phyloP scores from a whole-genome alignment of 2,113 vertebrate species.

The Acanthisitta chloris region DNA sequence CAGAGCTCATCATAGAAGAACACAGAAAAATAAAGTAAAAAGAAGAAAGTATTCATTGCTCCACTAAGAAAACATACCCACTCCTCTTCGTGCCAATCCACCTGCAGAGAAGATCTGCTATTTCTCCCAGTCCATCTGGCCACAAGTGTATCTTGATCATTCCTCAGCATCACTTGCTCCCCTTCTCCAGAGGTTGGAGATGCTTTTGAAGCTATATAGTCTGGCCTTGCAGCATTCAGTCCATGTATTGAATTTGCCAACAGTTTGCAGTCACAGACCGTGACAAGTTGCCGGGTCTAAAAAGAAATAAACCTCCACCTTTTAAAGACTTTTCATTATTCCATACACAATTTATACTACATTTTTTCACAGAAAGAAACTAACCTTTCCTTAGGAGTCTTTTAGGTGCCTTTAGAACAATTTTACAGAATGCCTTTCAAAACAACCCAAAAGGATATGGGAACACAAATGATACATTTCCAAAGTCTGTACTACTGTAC shows the following conservation, averaged over 20 bases:
- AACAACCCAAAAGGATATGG: not conserved
- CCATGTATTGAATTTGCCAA: conserved; percentile 93
- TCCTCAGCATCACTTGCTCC: conserved; percentile 94
- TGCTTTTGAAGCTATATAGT: conserved; percentile 94
- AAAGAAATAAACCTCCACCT: not conserved
- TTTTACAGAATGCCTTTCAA: not conserved
- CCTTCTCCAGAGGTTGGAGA: conserved; percentile 89
- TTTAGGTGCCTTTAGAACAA: not conserved
- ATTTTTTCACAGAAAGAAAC: not conserved
- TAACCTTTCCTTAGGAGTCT: no score
- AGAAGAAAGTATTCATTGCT: not conserved
- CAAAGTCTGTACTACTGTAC: not conserved
- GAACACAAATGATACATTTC: not conserved
- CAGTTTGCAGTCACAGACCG: conserved; percentile 93
- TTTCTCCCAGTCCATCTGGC: conserved; percentile 92
- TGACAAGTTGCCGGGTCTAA: conserved; percentile 94
- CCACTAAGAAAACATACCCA: conserved; percentile 81
- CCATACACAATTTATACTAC: not conserved
- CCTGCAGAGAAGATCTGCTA: conserved; percentile 88
- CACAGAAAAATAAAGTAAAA: not conserved
- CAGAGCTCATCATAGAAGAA: not conserved
- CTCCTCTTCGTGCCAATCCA: conserved; percentile 94
- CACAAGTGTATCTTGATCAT: conserved; percentile 94
- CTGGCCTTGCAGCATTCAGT: conserved; percentile 90
- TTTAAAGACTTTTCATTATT: not conserved